Base-by-base conservation (phyloP, 2,888 invertebrate species). In the Pollenia labialis region DNA sequence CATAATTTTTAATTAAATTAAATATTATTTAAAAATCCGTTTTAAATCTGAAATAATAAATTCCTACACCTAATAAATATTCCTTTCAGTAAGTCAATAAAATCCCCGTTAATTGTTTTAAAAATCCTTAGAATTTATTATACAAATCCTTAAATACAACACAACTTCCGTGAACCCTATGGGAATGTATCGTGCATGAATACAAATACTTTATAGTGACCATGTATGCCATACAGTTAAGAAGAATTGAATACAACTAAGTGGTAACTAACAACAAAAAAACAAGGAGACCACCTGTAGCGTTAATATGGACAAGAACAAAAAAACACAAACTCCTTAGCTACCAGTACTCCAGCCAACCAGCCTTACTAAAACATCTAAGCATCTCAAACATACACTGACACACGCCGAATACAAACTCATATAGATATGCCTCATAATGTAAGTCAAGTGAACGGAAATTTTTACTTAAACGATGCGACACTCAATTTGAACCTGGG, bases 251-350 rank as follows among this genome's bases (percentile, higher is more conserved):
- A 84, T 60, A 62, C 46, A 76, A 69, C 46, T n/a, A 54, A 76
- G 50, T 54, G 44, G 54, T 7, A 77, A 77, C 32, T 44, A 56
- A 64, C 18, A 66, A 50, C 0, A 75, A 50, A 44, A n/a, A 52
- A 76, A 69, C 52, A 71, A 60, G 12, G 11, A 86, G 89, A 89
- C 89, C 89, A 88, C 89, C 89, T 88, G 88, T 86, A 89, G 88
- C 85, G 88, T 88, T 88, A 83, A 87, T 88, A 56, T 81, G 81
- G 72, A 48, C 44, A 71, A 54, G 54, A 52, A 76, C 14, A 69
- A 40, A 60, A 23, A 81, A 81, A 68, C 79, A 85, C 14, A 69
- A 40, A 69, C 83, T 75, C 52, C 62, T 62, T 56, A 23, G 88
- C 89, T 88, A 88, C 88, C 87, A 88, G 87, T 16, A 69, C 46